Conservation (phyloP, 2,113 vertebrate species). For the Salvator merianae region DNA sequence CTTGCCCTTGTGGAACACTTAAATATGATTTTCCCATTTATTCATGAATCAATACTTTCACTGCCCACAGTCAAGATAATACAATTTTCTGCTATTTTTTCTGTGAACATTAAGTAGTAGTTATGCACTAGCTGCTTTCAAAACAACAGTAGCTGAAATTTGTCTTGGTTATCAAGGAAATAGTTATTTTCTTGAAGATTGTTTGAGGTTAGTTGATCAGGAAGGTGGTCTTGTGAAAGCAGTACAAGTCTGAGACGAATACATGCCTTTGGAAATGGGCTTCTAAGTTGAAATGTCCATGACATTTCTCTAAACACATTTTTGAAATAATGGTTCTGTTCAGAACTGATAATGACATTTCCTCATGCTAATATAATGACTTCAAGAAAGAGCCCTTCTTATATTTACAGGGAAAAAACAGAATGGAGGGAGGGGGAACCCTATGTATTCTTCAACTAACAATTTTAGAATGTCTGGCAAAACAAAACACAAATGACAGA, state of each 20-base stretch:
- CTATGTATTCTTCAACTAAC: neutral
- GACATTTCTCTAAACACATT: neutral
- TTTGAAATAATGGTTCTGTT: neutral
- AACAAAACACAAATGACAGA: neutral
- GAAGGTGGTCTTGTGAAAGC: neutral
- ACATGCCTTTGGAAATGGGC: neutral
- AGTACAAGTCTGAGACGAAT: neutral
- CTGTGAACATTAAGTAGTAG: conserved; percentile 1
- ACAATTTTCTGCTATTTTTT: conserved; percentile 24
- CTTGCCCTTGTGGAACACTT: conserved; percentile 8
- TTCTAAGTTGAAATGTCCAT: neutral
- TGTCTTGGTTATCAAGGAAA: conserved; percentile 19
- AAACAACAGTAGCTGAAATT: neutral
- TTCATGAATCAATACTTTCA: conserved; percentile 30
- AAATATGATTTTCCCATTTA: conserved; percentile 32
- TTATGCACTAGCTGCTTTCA: conserved; percentile 12
- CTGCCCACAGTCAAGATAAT: conserved; percentile 14
- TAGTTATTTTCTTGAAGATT: conserved; percentile 2
- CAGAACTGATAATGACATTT: neutral
- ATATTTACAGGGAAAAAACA: neutral
- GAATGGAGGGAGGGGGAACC: neutral
- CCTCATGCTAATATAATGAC: neutral
- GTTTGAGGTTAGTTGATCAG: neutral
- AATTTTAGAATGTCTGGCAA: neutral
- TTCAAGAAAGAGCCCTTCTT: neutral